Evolutionary conservation across 2,113 vertebrate genomes (phyloP), one percentile per base, ranked within the genome.

Genomic region (Vidua chalybeata): DNA sequence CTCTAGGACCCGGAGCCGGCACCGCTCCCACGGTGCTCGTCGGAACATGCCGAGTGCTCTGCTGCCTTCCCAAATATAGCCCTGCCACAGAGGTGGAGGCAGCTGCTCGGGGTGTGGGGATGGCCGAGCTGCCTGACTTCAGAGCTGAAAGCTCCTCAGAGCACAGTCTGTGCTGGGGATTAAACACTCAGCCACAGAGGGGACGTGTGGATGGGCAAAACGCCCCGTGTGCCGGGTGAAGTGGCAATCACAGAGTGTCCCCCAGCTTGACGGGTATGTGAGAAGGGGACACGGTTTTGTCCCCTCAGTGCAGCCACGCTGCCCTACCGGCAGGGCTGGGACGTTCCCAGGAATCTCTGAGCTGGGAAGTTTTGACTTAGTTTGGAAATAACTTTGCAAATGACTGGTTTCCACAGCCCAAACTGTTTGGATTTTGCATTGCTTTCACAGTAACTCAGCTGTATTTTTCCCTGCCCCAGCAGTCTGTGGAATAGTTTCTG

Each of bases 51-150:
- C 76, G 24, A 12, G 6, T 35, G 1, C 3, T 1, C 77, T 33
- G 80, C 59, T 5, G 7, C n/a, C 59, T 91, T 86, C 92, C 96
- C 96, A 96, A 97, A 97, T 96, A 96, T 93, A 96, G 96, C 64
- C 58, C 45, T 41, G 91, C 63, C 54, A 4, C 33, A 17, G 67
- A 31, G 45, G 23, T 7, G 56, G 49, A 76, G 68, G 77, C 92
- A 76, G 88, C 81, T n/a, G 87, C 68, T 35, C 1, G 1, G 71
- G 14, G 10, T 17, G 66, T 2, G 3, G 75, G 67, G 46, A 7
- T 10, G 51, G 62, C 35, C 6, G 0, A 8, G 33, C 31, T 73
- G 11, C 46, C 69, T 43, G 5, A 1, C 2, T 15, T 39, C 8
- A 7, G 67, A 13, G 4, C 59, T 28, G 46, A 28, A 37, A 8